phyloP scores from a whole-genome alignment of 2,797 vertebrate genomes.

The Pseudomugil tenellus region DNA sequence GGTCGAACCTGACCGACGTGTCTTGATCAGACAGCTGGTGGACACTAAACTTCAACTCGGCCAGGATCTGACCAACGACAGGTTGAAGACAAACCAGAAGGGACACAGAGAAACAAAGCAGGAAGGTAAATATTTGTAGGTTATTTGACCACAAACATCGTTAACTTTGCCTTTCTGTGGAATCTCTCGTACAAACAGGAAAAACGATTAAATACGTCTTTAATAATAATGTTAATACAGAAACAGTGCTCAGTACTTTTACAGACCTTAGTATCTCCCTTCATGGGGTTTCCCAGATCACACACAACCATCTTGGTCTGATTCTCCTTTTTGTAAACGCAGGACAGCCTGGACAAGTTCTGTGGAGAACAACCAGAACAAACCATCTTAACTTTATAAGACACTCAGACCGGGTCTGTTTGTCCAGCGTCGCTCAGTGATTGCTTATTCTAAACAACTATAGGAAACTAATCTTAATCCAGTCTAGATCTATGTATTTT shows the following conservation, averaged over 20 bases:
- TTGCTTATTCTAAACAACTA: too few relatives aligned
- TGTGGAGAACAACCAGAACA: slow-evolving; percentile 29
- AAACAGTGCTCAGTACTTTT: too few relatives aligned
- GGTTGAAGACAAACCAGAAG: slow-evolving; percentile 14
- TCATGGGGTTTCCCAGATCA: slow-evolving; percentile 98
- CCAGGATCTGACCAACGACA: slow-evolving; percentile 83
- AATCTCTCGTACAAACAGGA: too few relatives aligned
- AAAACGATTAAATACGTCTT: too few relatives aligned
- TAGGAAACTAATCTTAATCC: too few relatives aligned
- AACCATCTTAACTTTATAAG: too few relatives aligned
- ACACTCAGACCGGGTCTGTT: too few relatives aligned
- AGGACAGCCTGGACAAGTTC: slow-evolving; percentile 88
- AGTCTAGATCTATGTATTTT: too few relatives aligned
- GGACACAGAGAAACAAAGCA: background rate
- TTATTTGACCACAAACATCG: background rate
- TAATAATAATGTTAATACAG: too few relatives aligned
- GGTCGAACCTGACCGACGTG: slow-evolving; percentile 90
- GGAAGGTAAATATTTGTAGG: background rate
- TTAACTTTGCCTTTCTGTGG: background rate
- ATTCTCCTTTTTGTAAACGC: slow-evolving; percentile 94
- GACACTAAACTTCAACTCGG: slow-evolving; percentile 91
- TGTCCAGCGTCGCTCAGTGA: too few relatives aligned
- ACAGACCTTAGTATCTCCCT: slow-evolving; percentile 88
- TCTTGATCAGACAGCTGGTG: slow-evolving; percentile 95
- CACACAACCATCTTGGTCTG: slow-evolving; percentile 94